phyloP scores from a whole-genome alignment of 1,140 invertebrate species.

The Episyrphus balteatus region DNA sequence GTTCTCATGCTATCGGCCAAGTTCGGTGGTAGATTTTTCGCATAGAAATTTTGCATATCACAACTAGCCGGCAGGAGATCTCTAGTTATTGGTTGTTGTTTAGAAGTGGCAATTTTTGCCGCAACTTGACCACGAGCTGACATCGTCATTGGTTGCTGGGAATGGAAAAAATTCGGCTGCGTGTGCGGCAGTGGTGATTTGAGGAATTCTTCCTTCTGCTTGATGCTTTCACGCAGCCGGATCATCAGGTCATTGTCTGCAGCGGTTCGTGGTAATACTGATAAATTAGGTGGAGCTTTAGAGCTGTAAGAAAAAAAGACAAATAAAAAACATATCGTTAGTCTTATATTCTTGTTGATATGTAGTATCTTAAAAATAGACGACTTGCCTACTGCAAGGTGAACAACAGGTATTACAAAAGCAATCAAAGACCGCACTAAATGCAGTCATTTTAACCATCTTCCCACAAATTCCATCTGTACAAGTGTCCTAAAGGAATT shows the following conservation, averaged over 20 bases:
- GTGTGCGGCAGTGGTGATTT: constrained; percentile 47
- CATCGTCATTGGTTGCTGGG: constrained; percentile 1
- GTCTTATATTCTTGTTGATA: background rate
- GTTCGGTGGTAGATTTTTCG: constrained; percentile 1
- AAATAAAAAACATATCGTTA: background rate
- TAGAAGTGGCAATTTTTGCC: constrained; percentile 6
- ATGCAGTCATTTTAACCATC: no score
- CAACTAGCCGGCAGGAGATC: constrained; percentile 8
- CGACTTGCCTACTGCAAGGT: no score
- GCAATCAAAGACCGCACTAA: no score
- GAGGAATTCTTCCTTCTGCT: constrained; percentile 80
- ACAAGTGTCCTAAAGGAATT: no score
- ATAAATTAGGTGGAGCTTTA: constrained; percentile 31
- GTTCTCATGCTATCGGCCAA: background rate
- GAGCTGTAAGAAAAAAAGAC: constrained; percentile 14
- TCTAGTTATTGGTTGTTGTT: constrained; percentile 6
- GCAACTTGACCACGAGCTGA: constrained; percentile 8
- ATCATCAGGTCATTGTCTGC: constrained; percentile 29
- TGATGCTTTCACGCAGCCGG: constrained; percentile 60
- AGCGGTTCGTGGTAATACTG: constrained; percentile 32
- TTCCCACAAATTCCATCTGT: no score
- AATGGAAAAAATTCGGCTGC: constrained; percentile 12
- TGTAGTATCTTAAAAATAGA: background rate
- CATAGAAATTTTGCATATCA: constrained; percentile 9
- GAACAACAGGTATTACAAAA: no score